Conservation (phyloP, 1,140 invertebrate genomes). For the Telenomus remus region DNA sequence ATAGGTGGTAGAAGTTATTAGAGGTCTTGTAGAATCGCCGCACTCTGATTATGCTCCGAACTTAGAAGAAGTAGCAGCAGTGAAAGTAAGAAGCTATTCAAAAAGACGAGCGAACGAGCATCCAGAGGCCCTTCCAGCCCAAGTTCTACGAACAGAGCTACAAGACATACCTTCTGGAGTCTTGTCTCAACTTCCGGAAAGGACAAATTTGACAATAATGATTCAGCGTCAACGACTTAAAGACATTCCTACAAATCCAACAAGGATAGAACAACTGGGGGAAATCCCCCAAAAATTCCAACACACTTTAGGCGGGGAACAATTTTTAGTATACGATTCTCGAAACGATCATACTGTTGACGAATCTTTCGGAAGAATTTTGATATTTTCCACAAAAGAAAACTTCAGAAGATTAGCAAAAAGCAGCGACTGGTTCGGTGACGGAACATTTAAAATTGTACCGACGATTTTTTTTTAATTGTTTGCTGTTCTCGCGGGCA, state of each 20-base stretch:
- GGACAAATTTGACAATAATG: neutral
- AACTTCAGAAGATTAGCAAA: constrained; percentile 10
- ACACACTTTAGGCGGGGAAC: neutral
- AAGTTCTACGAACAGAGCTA: too few relatives aligned
- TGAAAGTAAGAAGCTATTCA: too few relatives aligned
- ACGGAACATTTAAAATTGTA: too few relatives aligned
- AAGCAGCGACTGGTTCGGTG: constrained; percentile 5
- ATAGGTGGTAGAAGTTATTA: too few relatives aligned
- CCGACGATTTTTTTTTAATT: constrained; percentile 19
- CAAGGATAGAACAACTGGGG: neutral
- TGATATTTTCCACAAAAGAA: constrained; percentile 17
- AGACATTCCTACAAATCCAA: neutral
- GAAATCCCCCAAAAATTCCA: neutral
- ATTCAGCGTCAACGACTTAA: too few relatives aligned
- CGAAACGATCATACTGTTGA: too few relatives aligned
- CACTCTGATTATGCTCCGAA: too few relatives aligned
- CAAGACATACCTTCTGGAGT: too few relatives aligned
- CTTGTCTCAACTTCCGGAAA: constrained; percentile 10
- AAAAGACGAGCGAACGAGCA: neutral
- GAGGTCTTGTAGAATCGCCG: too few relatives aligned
- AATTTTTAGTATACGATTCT: too few relatives aligned
- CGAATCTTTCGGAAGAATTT: neutral
- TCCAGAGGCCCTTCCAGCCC: constrained; percentile 2
- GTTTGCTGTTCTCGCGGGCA: constrained; percentile 5
- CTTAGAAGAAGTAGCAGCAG: too few relatives aligned